A percentile compares a stretch with the other conserved stretches of the same genome.
Conservation (phyloP, 2,113 vertebrate species). For the Equus przewalskii region DNA sequence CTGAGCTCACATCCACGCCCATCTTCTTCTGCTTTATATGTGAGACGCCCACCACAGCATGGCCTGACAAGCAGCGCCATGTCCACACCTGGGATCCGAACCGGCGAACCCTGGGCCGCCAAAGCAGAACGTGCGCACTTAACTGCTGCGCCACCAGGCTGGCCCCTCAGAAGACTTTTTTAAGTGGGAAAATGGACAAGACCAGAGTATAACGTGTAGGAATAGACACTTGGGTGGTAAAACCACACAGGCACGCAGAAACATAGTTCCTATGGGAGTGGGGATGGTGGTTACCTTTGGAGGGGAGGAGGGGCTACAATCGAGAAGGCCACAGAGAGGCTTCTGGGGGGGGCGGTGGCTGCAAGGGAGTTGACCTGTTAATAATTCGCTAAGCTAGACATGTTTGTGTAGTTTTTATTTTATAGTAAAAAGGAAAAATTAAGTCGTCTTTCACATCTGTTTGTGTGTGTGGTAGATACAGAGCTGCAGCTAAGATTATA, state of each 20-base stretch:
- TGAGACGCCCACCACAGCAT: too few species aligned
- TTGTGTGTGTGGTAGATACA: neutral
- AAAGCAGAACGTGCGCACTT: too few species aligned
- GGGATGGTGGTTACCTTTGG: neutral
- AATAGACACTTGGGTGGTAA: neutral
- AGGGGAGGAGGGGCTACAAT: neutral
- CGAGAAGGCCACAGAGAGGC: neutral
- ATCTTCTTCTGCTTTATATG: too few species aligned
- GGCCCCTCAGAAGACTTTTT: too few species aligned
- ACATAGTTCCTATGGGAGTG: neutral
- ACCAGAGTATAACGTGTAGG: neutral
- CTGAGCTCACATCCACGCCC: too few species aligned
- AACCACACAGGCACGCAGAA: neutral
- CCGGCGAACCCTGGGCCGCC: too few species aligned
- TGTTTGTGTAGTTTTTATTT: neutral
- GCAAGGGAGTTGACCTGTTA: too few species aligned
- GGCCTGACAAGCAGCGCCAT: too few species aligned
- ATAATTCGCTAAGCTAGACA: neutral
- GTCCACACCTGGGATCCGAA: too few species aligned
- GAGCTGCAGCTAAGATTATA: neutral
- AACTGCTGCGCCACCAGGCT: too few species aligned
- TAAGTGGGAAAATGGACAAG: neutral
- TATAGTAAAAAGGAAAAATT: neutral
- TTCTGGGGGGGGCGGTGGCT: neutral
- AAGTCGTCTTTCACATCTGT: neutral